Evolutionary conservation across 2,888 invertebrate species (phyloP).

Genomic region (Malacosoma neustria): DNA sequence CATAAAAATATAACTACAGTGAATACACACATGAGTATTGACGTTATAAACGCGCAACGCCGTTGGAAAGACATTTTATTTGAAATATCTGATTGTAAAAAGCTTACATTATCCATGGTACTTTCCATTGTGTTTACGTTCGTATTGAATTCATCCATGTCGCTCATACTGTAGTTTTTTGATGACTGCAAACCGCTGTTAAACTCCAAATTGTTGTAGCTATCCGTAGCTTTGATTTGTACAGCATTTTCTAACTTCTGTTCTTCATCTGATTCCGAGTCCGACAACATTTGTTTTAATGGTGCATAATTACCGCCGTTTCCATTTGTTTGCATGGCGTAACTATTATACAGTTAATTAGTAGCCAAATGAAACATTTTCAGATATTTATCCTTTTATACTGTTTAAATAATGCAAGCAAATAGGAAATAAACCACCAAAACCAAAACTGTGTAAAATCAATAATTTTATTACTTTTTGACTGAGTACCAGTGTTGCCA

Average conservation of each 20-base stretch:
- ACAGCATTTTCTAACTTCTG: slow-evolving; percentile 47
- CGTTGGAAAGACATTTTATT: slow-evolving; percentile 80
- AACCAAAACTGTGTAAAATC: no score
- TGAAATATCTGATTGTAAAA: slow-evolving; percentile 60
- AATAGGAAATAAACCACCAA: no score
- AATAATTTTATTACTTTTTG: no score
- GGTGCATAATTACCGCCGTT: slow-evolving; percentile 79
- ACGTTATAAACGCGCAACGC: slow-evolving; percentile 80
- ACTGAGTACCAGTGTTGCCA: no score
- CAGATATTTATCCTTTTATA: no score
- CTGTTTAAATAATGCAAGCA: no score
- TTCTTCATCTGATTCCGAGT: slow-evolving; percentile 86
- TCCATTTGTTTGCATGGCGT: slow-evolving; percentile 57
- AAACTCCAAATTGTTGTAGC: slow-evolving; percentile 58
- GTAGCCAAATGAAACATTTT: neutral
- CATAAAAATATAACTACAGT: slow-evolving; percentile 84
- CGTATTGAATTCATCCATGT: slow-evolving; percentile 63
- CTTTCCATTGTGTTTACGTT: slow-evolving; percentile 61
- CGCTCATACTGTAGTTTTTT: slow-evolving; percentile 61
- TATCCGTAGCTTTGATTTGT: slow-evolving; percentile 43
- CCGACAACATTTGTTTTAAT: slow-evolving; percentile 83
- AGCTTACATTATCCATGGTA: slow-evolving; percentile 66
- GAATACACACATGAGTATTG: slow-evolving; percentile 80
- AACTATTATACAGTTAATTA: neutral
- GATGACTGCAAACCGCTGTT: slow-evolving; percentile 60